These are phyloP conservation scores for Rhodophaea formosa DNA, from an alignment of 2,888 invertebrate species.

Conservation along the genomic window DNA sequence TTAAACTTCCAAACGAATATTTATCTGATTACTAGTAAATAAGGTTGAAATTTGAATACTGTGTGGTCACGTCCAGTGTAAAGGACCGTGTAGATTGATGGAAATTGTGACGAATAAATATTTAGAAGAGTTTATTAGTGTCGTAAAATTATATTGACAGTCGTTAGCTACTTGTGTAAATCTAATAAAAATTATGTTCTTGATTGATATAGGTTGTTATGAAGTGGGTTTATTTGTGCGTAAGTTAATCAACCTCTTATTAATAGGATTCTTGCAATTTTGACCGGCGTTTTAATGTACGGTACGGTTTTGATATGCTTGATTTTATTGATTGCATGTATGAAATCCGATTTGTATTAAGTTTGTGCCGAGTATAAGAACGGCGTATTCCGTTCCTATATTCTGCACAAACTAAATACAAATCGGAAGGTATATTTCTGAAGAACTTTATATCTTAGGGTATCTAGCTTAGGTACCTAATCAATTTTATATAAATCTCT, in stretches of 20 bases:
- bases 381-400: too few species aligned
- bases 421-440: too few species aligned
- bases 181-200: conserved; percentile 12
- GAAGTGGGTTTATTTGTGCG: background rate
- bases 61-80: conserved; percentile 29
- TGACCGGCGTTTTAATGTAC: background rate
- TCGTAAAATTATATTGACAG: conserved; percentile 14
- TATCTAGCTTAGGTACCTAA: background rate
- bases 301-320: too few species aligned
- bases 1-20: conserved; percentile 33
- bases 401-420: too few species aligned
- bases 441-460: too few species aligned
- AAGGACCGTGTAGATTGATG: conserved; percentile 34
- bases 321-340: too few species aligned
- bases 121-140: conserved; percentile 9
- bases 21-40: conserved; percentile 34
- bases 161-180: background rate
- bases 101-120: background rate
- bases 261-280: background rate
- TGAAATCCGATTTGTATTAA: too few species aligned
- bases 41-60: conserved; percentile 29
- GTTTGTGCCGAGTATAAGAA: too few species aligned
- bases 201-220: background rate
- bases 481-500: too few species aligned
- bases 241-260: background rate